Percentiles rank a stretch among this genome's conserved stretches.
Evolutionary conservation across 2,797 vertebrate genomes (phyloP).

Genomic region (Pogoniulus pusillus): DNA sequence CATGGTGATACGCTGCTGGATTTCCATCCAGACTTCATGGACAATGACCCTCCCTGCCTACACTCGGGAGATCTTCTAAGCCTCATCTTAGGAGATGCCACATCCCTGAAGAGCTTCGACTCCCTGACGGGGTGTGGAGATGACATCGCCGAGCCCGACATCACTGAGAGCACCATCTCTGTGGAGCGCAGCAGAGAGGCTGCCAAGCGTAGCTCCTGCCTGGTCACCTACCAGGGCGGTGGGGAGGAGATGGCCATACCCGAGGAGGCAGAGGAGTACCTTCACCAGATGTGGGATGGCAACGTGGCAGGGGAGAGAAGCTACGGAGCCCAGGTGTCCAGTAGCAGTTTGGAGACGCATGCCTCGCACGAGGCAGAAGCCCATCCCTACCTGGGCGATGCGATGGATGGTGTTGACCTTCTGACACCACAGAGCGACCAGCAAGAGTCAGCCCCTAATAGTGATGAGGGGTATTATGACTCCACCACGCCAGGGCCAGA

Average conservation of each 20-base stretch:
- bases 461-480: constrained; percentile 95
- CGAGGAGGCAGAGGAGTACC: constrained; percentile 85
- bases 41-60: constrained; percentile 57
- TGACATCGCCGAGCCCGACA: constrained; percentile 95
- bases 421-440: constrained; percentile 94
- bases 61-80: constrained; percentile 86
- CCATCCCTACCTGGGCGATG: constrained; percentile 73
- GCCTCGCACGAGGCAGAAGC: constrained; percentile 71
- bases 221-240: constrained; percentile 95
- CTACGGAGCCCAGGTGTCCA: constrained; percentile 73
- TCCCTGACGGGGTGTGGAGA: constrained; percentile 96
- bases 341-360: constrained; percentile 48
- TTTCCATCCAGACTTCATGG: constrained; percentile 60
- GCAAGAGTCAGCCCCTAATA: constrained; percentile 94
- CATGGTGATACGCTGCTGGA: constrained; percentile 62
- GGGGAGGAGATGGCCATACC: constrained; percentile 98
- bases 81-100: constrained; percentile 86
- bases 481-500: constrained; percentile 93
- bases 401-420: constrained; percentile 77
- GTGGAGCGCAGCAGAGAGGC: constrained; percentile 86
- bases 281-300: constrained; percentile 81
- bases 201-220: constrained; percentile 90
- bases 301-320: constrained; percentile 68
- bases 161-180: constrained; percentile 87
- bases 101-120: constrained; percentile 96